These are phyloP conservation scores for Hemicentrotus pulcherrimus DNA, from an alignment of 35 echinoderm and acorn worm species.

Conservation along the genomic window DNA sequence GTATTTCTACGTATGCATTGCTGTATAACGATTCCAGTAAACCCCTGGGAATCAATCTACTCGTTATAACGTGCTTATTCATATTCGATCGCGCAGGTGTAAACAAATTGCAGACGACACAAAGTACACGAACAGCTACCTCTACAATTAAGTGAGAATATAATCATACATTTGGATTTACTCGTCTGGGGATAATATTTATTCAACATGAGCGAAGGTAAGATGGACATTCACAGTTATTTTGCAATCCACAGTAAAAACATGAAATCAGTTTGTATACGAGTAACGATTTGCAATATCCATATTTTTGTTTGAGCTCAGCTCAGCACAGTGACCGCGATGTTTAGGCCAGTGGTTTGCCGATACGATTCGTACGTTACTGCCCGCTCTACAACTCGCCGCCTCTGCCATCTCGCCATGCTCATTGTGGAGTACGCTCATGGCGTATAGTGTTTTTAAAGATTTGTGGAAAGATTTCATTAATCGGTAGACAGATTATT, in stretches of 20 bases:
- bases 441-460: no score
- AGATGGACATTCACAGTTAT: not conserved
- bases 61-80: not conserved
- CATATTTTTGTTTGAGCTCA: no score
- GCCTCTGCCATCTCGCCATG: no score
- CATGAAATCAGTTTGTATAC: not conserved
- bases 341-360: not conserved
- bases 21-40: not conserved
- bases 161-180: not conserved
- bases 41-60: not conserved
- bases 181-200: not conserved
- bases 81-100: not conserved
- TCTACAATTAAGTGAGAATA: no score
- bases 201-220: not conserved
- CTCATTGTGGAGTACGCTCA: no score
- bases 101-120: constrained; percentile 6
- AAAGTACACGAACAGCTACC: not conserved
- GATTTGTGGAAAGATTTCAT: no score
- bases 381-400: no score
- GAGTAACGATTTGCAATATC: no score
- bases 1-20: not conserved
- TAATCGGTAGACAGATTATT: no score
- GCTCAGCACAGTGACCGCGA: not conserved
- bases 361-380: not conserved
- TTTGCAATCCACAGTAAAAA: not conserved